Evolutionary conservation across 2,113 vertebrate species (phyloP), one percentile per base, ranked within the genome.

Genomic region (Morphnarchus princeps): DNA sequence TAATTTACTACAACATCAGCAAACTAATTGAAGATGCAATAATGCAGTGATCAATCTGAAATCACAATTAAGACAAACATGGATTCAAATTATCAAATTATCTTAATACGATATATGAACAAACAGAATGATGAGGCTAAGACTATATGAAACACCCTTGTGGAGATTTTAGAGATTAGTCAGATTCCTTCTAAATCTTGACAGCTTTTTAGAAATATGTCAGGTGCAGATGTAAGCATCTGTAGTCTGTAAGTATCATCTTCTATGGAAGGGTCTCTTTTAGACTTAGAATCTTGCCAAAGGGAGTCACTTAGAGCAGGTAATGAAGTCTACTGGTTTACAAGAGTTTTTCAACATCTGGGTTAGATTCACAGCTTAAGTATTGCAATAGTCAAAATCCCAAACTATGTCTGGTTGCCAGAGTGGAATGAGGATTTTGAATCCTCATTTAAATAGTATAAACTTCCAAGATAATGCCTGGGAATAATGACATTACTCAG

Each of bases 1-100:
- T 72, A 76, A 96, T 94, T 94, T 91, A 73, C 90, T 69, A 70
- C 70, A 96, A 63, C 89, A 95, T 87, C 93, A 90, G 70, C 91
- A 66, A 21, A 15, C 29, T 77, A 95, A 96, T 90, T 93, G 78
- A 38, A 95, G 79, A 76, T 93, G 95, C 82, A 95, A 76, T 93
- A 96, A 96, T 81, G 87, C 82, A 49, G 40, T 2, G 90, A 96
- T 95, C 95, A 85, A 80, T 88, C 54, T 72, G 85, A 91, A 93
- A 87, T 87, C 91, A 90, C 85, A 79, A 94, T 93, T 93, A 96
- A 82, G 58, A 40, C 22, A 92, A 96, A 88, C 13, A 15, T 1
- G 1, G 62, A 66, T 82, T 54, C 66, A 82, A 92, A 95, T 96
- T 87, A 95, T 82, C 89, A 36, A 89, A 95, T 95, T 93, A 91